phyloP scores from a whole-genome alignment of 2,888 invertebrate species.

The Galerucella nymphaeae region DNA sequence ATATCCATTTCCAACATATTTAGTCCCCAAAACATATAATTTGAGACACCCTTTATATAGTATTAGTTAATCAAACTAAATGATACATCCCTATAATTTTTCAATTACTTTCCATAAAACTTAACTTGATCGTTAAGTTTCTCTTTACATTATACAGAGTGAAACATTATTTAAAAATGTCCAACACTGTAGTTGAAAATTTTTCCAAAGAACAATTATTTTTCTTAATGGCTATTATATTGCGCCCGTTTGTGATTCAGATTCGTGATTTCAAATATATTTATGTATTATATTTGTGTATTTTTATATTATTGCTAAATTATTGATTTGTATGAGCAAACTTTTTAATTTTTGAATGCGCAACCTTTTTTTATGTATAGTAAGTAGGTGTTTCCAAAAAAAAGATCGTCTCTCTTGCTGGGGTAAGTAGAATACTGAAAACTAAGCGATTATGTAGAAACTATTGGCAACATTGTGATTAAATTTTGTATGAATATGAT shows the following conservation, averaged over 20 bases:
- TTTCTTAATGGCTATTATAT: constrained; percentile 36
- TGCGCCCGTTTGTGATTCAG: constrained; percentile 44
- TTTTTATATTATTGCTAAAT: constrained; percentile 53
- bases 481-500: no score
- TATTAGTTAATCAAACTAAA: neutral
- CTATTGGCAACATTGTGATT: no score
- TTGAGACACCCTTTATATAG: neutral
- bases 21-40: no score
- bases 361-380: no score
- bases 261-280: constrained; percentile 50
- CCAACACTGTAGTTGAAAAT: constrained; percentile 33
- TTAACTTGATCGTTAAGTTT: neutral
- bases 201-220: constrained; percentile 47
- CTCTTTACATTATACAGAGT: constrained; percentile 5
- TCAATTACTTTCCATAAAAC: no score
- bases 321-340: constrained; percentile 45
- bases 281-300: constrained; percentile 48
- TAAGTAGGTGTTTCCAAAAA: no score
- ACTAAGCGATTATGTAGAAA: no score
- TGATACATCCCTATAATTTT: neutral
- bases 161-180: constrained; percentile 27
- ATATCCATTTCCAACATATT: no score
- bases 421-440: no score
- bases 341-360: neutral
- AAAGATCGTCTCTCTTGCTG: no score